phyloP scores from a whole-genome alignment of 1,140 invertebrate species.

The Pogonognathellus flavescens region DNA sequence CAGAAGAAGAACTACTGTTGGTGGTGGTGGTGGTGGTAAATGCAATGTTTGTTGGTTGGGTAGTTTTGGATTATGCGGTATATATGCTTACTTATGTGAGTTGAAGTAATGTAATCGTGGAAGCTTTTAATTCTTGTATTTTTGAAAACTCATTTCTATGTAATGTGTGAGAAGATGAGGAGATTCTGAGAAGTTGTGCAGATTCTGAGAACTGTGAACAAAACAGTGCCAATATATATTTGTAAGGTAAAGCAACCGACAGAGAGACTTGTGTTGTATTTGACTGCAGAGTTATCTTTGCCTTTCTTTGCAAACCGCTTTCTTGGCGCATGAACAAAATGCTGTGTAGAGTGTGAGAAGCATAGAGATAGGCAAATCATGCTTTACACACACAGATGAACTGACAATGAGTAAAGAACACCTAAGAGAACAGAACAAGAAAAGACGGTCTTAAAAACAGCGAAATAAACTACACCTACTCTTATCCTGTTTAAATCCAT shows the following conservation, averaged over 20 bases:
- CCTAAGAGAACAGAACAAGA: not conserved
- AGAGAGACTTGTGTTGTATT: not conserved
- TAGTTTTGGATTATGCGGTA: too few species aligned
- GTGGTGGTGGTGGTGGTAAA: too few species aligned
- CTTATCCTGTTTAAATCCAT: slow-evolving; percentile 25
- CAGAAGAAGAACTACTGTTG: too few species aligned
- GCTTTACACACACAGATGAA: not conserved
- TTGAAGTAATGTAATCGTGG: too few species aligned
- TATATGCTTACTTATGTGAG: too few species aligned
- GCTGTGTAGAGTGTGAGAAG: not conserved
- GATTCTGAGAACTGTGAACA: not conserved
- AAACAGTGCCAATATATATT: not conserved
- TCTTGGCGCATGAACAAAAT: slow-evolving; percentile 38
- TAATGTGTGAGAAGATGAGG: not conserved
- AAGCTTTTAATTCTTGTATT: too few species aligned
- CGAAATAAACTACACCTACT: not conserved
- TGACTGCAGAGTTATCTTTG: not conserved
- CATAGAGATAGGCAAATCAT: not conserved
- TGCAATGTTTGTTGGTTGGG: too few species aligned
- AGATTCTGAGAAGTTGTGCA: not conserved
- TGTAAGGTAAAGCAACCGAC: slow-evolving; percentile 16
- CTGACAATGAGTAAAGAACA: not conserved
- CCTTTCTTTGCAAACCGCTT: slow-evolving; percentile 30
- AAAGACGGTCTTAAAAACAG: too few species aligned
- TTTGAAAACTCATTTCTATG: not conserved